Conservation (phyloP, 2,797 vertebrate species). For the Chrysocyon brachyurus region DNA sequence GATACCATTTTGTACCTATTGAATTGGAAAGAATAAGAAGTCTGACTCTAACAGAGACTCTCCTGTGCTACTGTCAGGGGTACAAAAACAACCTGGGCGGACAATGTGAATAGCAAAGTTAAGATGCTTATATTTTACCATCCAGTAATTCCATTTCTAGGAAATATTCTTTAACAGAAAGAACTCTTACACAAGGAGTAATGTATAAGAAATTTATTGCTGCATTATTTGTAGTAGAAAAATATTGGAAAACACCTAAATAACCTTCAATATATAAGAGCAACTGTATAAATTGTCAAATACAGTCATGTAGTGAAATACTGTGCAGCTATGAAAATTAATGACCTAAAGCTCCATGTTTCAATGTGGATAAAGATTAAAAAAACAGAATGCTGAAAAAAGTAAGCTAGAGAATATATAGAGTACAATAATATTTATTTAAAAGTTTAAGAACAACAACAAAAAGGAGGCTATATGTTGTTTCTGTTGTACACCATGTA, state of each 20-base stretch:
- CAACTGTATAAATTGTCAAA: neutral
- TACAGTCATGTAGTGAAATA: neutral
- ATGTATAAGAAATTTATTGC: neutral
- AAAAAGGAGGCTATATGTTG: neutral
- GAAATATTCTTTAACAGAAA: neutral
- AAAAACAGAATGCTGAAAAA: neutral
- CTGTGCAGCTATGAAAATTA: neutral
- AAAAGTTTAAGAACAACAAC: slow-evolving; percentile 6
- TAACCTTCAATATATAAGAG: neutral
- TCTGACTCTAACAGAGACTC: neutral
- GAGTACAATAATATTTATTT: neutral
- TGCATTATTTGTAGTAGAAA: neutral
- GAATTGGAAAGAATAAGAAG: neutral
- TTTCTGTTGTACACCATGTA: neutral
- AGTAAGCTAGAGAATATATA: neutral
- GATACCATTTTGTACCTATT: neutral
- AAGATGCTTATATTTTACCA: neutral
- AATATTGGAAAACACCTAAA: neutral
- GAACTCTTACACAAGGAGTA: neutral
- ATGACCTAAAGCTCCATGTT: neutral
- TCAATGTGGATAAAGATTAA: neutral
- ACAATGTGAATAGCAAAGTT: neutral
- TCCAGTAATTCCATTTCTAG: neutral
- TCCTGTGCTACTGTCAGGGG: neutral
- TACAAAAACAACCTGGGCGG: neutral